Evolutionary conservation across 2,888 invertebrate species (phyloP).

Genomic region (Polydrusus cervinus): DNA sequence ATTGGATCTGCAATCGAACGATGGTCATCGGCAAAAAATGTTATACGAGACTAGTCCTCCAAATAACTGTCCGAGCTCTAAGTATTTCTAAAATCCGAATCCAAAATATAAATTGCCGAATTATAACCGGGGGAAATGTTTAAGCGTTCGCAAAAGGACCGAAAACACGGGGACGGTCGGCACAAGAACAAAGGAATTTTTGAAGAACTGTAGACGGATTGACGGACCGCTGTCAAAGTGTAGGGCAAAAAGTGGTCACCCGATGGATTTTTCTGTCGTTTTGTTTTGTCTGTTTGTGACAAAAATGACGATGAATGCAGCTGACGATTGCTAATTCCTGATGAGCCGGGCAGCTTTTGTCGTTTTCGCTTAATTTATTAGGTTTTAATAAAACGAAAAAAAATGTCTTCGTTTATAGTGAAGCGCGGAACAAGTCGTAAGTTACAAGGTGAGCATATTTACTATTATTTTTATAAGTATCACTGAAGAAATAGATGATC

Average conservation of each 20-base stretch:
- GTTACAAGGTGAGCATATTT: background rate
- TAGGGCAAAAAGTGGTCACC: slow-evolving; percentile 60
- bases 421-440: background rate
- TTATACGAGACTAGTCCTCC: slow-evolving; percentile 19
- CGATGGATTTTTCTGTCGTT: slow-evolving; percentile 57
- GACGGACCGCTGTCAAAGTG: slow-evolving; percentile 65
- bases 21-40: slow-evolving; percentile 9
- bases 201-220: slow-evolving; percentile 66
- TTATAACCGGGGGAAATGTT: slow-evolving; percentile 62
- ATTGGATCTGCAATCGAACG: background rate
- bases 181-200: slow-evolving; percentile 66
- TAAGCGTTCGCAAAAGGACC: slow-evolving; percentile 53
- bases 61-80: slow-evolving; percentile 53
- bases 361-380: slow-evolving; percentile 48
- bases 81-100: slow-evolving; percentile 66
- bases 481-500: too few relatives aligned
- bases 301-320: slow-evolving; percentile 55
- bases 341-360: slow-evolving; percentile 31
- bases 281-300: slow-evolving; percentile 56
- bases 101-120: slow-evolving; percentile 66
- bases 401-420: background rate
- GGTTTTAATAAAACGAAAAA: slow-evolving; percentile 1
- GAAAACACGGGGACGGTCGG: slow-evolving; percentile 57
- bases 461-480: too few relatives aligned
- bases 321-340: slow-evolving; percentile 55